phyloP scores from a whole-genome alignment of 2,888 invertebrate genomes.

The Apamea monoglypha region DNA sequence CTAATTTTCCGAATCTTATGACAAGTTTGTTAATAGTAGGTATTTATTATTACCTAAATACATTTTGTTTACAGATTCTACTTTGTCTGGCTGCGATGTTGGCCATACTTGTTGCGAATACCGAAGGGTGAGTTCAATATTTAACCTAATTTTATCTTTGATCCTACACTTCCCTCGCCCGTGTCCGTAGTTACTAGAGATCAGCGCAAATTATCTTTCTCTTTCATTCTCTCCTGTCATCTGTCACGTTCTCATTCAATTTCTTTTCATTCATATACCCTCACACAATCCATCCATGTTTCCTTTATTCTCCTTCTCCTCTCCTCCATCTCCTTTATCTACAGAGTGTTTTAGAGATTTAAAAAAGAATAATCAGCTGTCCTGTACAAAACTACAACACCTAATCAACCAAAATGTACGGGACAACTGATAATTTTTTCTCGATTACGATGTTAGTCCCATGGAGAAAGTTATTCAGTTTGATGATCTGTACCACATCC shows the following conservation, averaged over 20 bases:
- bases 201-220: neutral
- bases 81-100: conserved; percentile 74
- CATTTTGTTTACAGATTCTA: conserved; percentile 76
- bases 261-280: neutral
- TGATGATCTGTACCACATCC: no score
- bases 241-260: neutral
- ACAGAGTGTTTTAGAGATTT: neutral
- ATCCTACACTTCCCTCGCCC: neutral
- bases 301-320: neutral
- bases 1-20: neutral
- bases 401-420: no score
- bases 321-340: neutral
- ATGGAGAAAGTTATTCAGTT: no score
- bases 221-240: neutral
- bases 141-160: neutral
- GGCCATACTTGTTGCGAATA: conserved; percentile 67
- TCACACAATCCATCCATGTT: neutral
- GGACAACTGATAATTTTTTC: no score
- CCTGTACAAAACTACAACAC: neutral
- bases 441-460: no score
- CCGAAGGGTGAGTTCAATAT: conserved; percentile 75
- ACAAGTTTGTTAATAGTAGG: no score
- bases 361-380: neutral
- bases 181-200: neutral
- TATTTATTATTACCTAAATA: neutral